These are phyloP conservation scores for Peromyscus leucopus DNA, from an alignment of 2,113 vertebrate species.

Conservation along the genomic window DNA sequence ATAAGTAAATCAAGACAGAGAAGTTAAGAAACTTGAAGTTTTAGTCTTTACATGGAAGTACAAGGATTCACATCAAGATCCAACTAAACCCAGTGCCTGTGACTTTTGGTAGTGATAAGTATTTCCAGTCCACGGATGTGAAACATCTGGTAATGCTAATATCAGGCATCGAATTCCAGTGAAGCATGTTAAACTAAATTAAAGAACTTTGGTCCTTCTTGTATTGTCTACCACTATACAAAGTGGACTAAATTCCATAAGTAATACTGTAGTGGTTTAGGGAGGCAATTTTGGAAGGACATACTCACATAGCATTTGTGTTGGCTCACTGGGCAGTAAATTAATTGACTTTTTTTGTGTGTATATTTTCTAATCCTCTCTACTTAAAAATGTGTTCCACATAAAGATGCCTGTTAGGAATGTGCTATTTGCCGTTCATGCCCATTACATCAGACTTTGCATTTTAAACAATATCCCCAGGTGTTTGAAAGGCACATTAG, in stretches of 20 bases:
- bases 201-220: not conserved
- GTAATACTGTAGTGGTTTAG: not conserved
- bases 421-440: not conserved
- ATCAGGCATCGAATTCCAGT: not conserved
- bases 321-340: not conserved
- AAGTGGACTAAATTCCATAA: slow-evolving; percentile 5
- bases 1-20: slow-evolving; percentile 1
- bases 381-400: not conserved
- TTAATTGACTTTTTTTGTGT: slow-evolving; percentile 44
- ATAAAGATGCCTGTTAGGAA: not conserved
- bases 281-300: not conserved
- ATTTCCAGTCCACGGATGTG: not conserved
- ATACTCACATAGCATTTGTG: not conserved
- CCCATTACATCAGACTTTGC: slow-evolving; percentile 13
- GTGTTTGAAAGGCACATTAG: not conserved
- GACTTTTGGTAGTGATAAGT: not conserved
- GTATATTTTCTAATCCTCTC: not conserved
- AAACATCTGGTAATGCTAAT: not conserved
- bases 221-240: not conserved
- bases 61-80: not conserved
- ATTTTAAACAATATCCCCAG: not conserved
- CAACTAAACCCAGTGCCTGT: no score
- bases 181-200: not conserved
- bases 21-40: not conserved
- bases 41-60: not conserved